Evolutionary conservation across 1,140 invertebrate genomes (phyloP).

Genomic region (Drosophila baimaii): DNA sequence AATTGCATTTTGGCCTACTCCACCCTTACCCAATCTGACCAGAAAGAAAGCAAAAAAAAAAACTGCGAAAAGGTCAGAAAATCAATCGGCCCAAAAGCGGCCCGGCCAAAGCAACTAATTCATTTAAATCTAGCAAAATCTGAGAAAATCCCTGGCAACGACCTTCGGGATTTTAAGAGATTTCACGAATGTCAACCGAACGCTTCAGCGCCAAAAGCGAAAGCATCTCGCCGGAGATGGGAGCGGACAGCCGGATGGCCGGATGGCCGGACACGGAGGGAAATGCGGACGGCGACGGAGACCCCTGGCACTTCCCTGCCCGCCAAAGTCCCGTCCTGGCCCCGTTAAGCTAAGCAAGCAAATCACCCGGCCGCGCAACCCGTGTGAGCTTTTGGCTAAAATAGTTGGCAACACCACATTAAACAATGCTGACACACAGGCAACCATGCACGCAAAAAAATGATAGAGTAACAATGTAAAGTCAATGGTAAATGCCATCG

Average conservation of each 20-base stretch:
- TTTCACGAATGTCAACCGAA: constrained; percentile 84
- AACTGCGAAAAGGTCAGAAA: constrained; percentile 82
- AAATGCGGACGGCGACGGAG: constrained; percentile 15
- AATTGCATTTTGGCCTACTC: constrained; percentile 57
- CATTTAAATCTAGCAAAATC: constrained; percentile 85
- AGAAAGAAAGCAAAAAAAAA: constrained; percentile 25
- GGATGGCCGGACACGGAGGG: constrained; percentile 17
- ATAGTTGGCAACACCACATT: constrained; percentile 84
- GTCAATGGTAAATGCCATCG: no score
- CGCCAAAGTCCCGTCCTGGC: constrained; percentile 25
- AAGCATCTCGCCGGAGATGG: constrained; percentile 67
- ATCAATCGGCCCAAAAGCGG: constrained; percentile 76
- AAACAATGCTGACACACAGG: constrained; percentile 65
- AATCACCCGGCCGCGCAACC: constrained; percentile 73
- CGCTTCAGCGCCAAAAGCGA: constrained; percentile 69
- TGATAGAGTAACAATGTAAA: no score
- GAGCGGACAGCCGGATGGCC: constrained; percentile 34
- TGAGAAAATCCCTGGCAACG: constrained; percentile 85
- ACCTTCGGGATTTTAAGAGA: constrained; percentile 84
- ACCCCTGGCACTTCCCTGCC: neutral
- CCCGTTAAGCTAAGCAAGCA: constrained; percentile 79
- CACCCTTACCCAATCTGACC: constrained; percentile 7
- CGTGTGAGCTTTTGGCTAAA: constrained; percentile 81
- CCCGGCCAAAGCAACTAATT: constrained; percentile 82
- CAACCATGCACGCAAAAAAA: constrained; percentile 2